Percentiles rank a stretch among this genome's conserved stretches.
These are phyloP conservation scores for Centroberyx gerrardi DNA, from an alignment of 2,797 vertebrate genomes.

Conservation along the genomic window DNA sequence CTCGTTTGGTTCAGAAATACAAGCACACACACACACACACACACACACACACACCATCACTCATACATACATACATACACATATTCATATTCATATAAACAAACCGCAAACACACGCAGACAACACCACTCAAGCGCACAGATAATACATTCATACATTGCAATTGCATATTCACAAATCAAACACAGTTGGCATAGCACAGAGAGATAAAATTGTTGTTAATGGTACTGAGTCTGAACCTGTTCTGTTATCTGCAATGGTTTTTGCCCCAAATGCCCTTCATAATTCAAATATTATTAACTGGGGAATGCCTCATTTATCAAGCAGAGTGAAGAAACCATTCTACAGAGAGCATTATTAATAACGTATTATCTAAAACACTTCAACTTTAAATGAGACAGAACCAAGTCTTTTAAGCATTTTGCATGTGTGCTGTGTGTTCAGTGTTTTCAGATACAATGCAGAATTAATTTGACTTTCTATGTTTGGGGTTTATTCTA, in stretches of 20 bases:
- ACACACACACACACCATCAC: neutral
- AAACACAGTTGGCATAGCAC: neutral
- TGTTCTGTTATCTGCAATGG: constrained; percentile 63
- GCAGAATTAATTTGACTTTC: constrained; percentile 62
- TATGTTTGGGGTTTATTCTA: constrained; percentile 30
- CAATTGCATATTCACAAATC: neutral
- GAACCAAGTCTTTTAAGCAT: constrained; percentile 27
- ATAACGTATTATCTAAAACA: constrained; percentile 72
- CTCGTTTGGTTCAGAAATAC: neutral
- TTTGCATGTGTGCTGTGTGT: neutral
- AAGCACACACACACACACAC: neutral
- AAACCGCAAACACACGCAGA: neutral
- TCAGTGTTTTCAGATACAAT: constrained; percentile 43
- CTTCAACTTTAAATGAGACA: constrained; percentile 60
- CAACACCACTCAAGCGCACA: neutral
- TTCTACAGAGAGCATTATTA: constrained; percentile 66
- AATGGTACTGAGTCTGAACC: constrained; percentile 13
- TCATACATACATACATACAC: neutral
- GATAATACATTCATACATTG: neutral
- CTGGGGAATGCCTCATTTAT: constrained; percentile 73
- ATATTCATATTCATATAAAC: neutral
- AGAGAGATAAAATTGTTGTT: constrained; percentile 24
- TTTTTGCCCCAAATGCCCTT: constrained; percentile 65
- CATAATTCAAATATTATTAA: constrained; percentile 72
- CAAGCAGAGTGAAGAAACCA: constrained; percentile 44